Evolutionary conservation across 2,797 vertebrate species (phyloP).

Genomic region (Cossypha niveicapilla): DNA sequence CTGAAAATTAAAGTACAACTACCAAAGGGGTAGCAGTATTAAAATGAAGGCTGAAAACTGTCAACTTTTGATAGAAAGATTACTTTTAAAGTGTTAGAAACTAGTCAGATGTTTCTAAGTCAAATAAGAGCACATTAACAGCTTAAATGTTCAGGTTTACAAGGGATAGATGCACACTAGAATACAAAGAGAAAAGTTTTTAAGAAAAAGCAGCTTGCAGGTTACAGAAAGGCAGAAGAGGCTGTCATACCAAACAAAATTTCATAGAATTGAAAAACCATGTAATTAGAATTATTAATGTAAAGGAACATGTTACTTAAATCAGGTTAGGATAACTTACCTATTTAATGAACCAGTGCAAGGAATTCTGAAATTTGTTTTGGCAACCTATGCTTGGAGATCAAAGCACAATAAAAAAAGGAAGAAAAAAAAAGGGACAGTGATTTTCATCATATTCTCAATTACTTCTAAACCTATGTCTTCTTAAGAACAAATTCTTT

Average conservation of each 20-base stretch:
- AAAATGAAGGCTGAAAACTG: conserved; percentile 24
- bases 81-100: background rate
- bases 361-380: background rate
- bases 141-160: background rate
- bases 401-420: background rate
- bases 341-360: background rate
- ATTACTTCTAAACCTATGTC: background rate
- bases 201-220: background rate
- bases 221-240: background rate
- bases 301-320: background rate
- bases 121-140: background rate
- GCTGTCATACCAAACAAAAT: background rate
- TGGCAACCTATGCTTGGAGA: background rate
- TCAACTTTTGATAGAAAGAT: conserved; percentile 30
- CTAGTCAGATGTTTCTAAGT: background rate
- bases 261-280: background rate
- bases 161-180: background rate
- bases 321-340: background rate
- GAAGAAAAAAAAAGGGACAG: fast-evolving
- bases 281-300: background rate
- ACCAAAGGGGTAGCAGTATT: background rate
- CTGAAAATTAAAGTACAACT: conserved; percentile 7
- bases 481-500: background rate
- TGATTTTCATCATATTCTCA: background rate
- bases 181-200: background rate